Evolutionary conservation across 2,888 invertebrate species (phyloP), one percentile per base, ranked within the genome.

Genomic region (Andricus curvator): DNA sequence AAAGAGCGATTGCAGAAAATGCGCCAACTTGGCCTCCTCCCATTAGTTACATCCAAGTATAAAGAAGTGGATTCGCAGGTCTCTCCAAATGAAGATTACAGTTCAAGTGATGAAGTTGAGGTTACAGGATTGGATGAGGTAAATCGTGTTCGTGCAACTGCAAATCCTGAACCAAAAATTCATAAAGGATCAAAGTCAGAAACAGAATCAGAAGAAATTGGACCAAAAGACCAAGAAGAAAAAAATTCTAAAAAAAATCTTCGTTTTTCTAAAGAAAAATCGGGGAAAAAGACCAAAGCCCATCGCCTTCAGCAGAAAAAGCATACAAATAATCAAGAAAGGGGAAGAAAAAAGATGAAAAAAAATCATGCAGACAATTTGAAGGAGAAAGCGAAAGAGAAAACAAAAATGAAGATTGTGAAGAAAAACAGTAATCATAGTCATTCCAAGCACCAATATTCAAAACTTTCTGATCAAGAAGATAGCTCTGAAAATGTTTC

Each of bases 1-100:
- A 67, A 82, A 20, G 70, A 68, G 41, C 82, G 85, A 13, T 48
- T 88, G 37, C 79, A 79, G 22, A 88, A 84, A 76, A 83, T 88
- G 78, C 82, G 82, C 17, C 70, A 76, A 17, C 68, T 82, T 33
- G 37, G 37, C 3, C 9, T 20, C 1, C 11, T 66, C 1, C 17
- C 20, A 66, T 66, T 66, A 66, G 33, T 4, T 3, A 66, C 20
- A 17, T 64, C 15, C 6, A 29, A 64, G 29, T 5, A 64, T 64
- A 15, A 64, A 15, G 22, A 29, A 25, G 29, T 15, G 25, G 25
- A 64, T 29, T 56, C 56, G 1, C 9, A 20, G 9, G 20, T 56
- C 25, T 22, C 22, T 25, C 25, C 15, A 22, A 13, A 25, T 62
- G 25, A 62, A 25, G 25, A 62, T 62, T n/a, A 60, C 22, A 60